Base-by-base conservation (phyloP, 2,797 vertebrate species). In the Nannoperca australis region DNA sequence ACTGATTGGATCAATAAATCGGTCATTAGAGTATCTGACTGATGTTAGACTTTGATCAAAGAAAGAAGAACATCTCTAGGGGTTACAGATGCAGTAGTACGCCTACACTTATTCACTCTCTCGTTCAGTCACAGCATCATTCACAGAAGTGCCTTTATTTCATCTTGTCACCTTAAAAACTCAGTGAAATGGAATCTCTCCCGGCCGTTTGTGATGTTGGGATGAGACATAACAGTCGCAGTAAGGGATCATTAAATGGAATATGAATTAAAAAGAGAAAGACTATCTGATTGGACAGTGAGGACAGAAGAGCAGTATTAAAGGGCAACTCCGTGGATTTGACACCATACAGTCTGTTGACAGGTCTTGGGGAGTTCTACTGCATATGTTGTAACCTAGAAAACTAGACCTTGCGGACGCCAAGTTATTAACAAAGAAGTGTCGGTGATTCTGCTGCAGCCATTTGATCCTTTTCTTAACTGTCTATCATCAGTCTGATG, bases 1-100 rank as follows among this genome's bases (percentile, higher is more conserved):
- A 32, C 27, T 9, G 54, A 32, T 30, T 8, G n/a, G 40, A 81
- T 82, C 73, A 73, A 67, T 69, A 45, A 68, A 47, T 59, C 45
- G 7, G 32, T 38, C 22, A 32, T 36, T 47, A 47, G 24, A 45
- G 10, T 11, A 62, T 70, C 51, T 38, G 34, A 32, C 36, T 40
- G 13, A 72, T 59, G 55, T 59, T 58, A 5, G 45, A 30, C 38
- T 40, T 68, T 63, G 32, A 32, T 61, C 20, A 36, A 72, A n/a
- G 22, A 42, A 51, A 22, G 13, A 38, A 20, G 44, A 3, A 38
- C 54, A 61, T 32, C 49, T 62, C 9, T 47, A 17, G 20, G 20
- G 55, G 70, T 60, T 22, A 24, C 12, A 64, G 10, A 45, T 24
- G 38, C 18, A 34, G n/a, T n/a, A 20, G 9, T 49, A 44, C 10